Evolutionary conservation across 2,113 vertebrate species (phyloP), one percentile per base, ranked within the genome.

Genomic region (Bothrops jararaca): DNA sequence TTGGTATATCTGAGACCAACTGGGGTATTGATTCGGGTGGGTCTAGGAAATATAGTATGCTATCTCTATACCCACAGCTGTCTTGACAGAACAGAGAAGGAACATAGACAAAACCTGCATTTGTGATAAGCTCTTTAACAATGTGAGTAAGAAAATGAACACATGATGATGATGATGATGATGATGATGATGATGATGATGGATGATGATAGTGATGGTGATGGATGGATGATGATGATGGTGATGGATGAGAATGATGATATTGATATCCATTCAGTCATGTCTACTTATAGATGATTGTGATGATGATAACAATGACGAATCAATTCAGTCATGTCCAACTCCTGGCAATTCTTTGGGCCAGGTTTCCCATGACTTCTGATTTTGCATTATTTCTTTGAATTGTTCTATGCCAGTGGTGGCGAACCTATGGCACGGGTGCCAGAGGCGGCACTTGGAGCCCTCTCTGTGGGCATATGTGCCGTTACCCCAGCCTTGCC

Each of bases 91-190:
- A 56, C 3, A 42, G 23, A 26, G n/a, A 89, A 50, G 29, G 54
- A 20, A 29, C 34, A 11, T 18, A 26, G 24, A 34, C 2, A 2
- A 89, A 54, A 15, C 26, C 24, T 91, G 60, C 85, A 15, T 95
- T 95, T 93, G 86, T 91, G 94, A 94, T 96, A 95, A 89, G 0
- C 50, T 93, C 29, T 90, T 94, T 95, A 93, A 91, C 94, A 94
- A 90, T 0, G 74, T 96, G 93, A 90, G 87, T 93, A 96, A 94
- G 95, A 90, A 95, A 97, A 97, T 97, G 93, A 96, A 92, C 94
- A 60, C 88, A 50, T 91, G 1, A 64, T 29, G 26, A 12, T 29
- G 60, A 60, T 60, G 58, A 60, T 26, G 24, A 23, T 85, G 48
- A 64, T 29, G 26, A 12, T 29, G 58, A 26, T 60, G 58, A 26